These are phyloP conservation scores for Drosophila grimshawi DNA, from an alignment of 1,140 invertebrate genomes.

Conservation along the genomic window DNA sequence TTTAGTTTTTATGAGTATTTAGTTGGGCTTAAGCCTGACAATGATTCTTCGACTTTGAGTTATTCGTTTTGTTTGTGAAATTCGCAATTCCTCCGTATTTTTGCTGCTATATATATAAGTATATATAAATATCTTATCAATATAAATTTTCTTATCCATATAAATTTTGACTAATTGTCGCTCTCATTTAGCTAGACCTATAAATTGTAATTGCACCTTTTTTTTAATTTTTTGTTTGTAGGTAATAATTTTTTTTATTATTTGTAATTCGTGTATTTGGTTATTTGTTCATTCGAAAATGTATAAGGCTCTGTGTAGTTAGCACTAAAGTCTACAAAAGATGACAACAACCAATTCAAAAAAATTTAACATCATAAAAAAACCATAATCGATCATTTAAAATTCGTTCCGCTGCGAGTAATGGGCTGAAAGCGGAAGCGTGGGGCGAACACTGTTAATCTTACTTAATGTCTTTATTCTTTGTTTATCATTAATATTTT, in stretches of 20 bases:
- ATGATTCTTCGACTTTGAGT: slow-evolving; percentile 13
- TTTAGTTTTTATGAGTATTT: slow-evolving; percentile 21
- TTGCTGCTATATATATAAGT: slow-evolving; percentile 41
- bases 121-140: slow-evolving; percentile 37
- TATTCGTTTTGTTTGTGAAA: slow-evolving; percentile 18
- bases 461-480: neutral
- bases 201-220: slow-evolving; percentile 77
- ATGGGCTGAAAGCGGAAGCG: slow-evolving; percentile 34
- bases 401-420: slow-evolving; percentile 13
- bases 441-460: slow-evolving; percentile 20
- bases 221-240: slow-evolving; percentile 37
- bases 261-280: slow-evolving; percentile 44
- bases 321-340: slow-evolving; percentile 39
- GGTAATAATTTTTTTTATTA: slow-evolving; percentile 38
- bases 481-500: neutral
- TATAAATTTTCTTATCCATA: slow-evolving; percentile 31
- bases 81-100: slow-evolving; percentile 48
- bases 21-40: slow-evolving; percentile 12
- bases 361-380: slow-evolving; percentile 9
- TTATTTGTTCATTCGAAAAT: slow-evolving; percentile 55
- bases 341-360: slow-evolving; percentile 1
- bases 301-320: slow-evolving; percentile 74
- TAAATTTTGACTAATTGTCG: slow-evolving; percentile 69
- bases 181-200: slow-evolving; percentile 50
- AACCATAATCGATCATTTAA: slow-evolving; percentile 27